Percentiles rank a stretch among this genome's conserved stretches.
phyloP scores from a whole-genome alignment of 2,797 vertebrate species.

The Geotria australis region DNA sequence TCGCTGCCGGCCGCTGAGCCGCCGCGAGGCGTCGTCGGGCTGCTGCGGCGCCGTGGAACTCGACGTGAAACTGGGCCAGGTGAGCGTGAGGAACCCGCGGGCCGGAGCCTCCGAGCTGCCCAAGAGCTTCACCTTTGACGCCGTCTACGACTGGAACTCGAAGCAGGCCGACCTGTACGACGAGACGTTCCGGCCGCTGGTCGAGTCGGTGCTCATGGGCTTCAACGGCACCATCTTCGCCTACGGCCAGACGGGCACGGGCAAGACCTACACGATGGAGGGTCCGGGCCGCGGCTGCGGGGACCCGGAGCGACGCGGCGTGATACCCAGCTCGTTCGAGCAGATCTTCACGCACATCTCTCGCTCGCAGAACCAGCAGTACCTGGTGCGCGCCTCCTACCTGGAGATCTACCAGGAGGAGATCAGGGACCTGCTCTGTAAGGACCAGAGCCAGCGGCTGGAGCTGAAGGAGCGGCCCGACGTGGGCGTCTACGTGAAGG shows the following conservation, averaged over 20 bases:
- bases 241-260: conserved; percentile 77
- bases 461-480: conserved; percentile 73
- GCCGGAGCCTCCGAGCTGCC: conserved; percentile 32
- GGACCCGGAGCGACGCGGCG: conserved; percentile 38
- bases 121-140: conserved; percentile 78
- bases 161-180: conserved; percentile 61
- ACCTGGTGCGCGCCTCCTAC: conserved; percentile 75
- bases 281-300: conserved; percentile 18
- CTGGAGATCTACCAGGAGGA: conserved; percentile 95
- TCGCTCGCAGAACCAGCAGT: conserved; percentile 68
- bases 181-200: conserved; percentile 53
- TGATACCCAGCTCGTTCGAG: conserved; percentile 67
- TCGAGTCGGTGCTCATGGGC: conserved; percentile 53
- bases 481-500: conserved; percentile 55
- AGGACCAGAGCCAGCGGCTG: conserved; percentile 53
- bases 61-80: conserved; percentile 55
- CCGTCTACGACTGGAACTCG: conserved; percentile 45
- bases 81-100: conserved; percentile 46
- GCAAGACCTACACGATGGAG: conserved; percentile 88
- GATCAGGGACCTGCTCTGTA: conserved; percentile 61
- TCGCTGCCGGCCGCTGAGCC: conserved; percentile 51
- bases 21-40: conserved; percentile 26
- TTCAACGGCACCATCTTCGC: conserved; percentile 83
- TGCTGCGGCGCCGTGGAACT: conserved; percentile 36
- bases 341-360: conserved; percentile 88